A percentile compares a stretch with the other conserved stretches of the same genome.
phyloP scores from a whole-genome alignment of 2,797 vertebrate species.

The Helarctos malayanus region DNA sequence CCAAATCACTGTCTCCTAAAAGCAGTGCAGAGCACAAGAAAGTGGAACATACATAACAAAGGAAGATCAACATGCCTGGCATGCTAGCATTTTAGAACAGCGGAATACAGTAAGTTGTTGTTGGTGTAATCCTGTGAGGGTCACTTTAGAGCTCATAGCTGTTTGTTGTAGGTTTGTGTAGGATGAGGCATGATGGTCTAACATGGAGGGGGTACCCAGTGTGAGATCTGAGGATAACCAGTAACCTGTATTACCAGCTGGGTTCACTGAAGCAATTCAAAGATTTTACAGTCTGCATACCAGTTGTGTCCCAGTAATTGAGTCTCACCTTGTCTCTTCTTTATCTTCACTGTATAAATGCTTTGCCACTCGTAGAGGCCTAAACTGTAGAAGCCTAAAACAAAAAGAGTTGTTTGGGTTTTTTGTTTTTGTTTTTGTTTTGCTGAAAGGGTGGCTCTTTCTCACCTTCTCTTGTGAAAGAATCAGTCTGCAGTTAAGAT shows the following conservation, averaged over 20 bases:
- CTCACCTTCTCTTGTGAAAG: slow-evolving; percentile 35
- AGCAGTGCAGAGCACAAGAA: slow-evolving; percentile 22
- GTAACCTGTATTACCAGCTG: not conserved
- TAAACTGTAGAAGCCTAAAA: slow-evolving; percentile 56
- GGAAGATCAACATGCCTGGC: slow-evolving; percentile 52
- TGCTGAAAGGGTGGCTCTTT: not conserved
- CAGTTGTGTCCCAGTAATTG: not conserved
- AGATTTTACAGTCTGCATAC: not conserved
- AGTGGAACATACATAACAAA: slow-evolving; percentile 27
- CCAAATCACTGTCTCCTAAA: slow-evolving; percentile 12
- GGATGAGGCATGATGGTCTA: not conserved
- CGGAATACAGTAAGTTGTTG: slow-evolving; percentile 68
- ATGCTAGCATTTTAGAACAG: slow-evolving; percentile 39
- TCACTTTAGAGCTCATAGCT: slow-evolving; percentile 12
- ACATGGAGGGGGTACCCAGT: not conserved
- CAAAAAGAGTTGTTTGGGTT: not conserved
- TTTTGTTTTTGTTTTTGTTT: not conserved
- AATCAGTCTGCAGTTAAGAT: slow-evolving; percentile 44
- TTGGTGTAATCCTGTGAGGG: not conserved
- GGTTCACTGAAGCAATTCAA: slow-evolving; percentile 7
- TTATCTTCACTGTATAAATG: not conserved
- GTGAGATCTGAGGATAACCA: not conserved
- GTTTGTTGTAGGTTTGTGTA: slow-evolving; percentile 8
- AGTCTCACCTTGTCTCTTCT: not conserved
- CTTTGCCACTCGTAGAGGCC: not conserved